A percentile compares a stretch with the other conserved stretches of the same genome.
Conservation (phyloP, 2,797 vertebrate species). For the Cynopterus sphinx region DNA sequence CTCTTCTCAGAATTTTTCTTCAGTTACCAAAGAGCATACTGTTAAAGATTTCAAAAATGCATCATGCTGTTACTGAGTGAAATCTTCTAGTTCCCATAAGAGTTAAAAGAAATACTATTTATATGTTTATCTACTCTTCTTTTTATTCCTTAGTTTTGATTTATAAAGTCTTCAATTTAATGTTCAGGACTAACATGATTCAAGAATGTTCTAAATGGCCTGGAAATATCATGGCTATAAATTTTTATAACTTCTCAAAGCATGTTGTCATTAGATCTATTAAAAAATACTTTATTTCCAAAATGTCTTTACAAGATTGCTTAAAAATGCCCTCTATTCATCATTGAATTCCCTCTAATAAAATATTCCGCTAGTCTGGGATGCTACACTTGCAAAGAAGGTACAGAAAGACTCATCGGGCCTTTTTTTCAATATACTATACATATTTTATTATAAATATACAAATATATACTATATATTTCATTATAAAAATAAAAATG, state of each 20-base stretch:
- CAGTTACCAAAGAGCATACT: neutral
- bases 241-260: neutral
- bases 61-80: neutral
- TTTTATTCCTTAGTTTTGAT: constrained; percentile 10
- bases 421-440: neutral
- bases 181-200: constrained; percentile 13
- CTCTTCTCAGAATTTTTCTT: neutral
- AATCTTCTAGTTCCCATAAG: neutral
- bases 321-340: neutral
- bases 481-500: constrained; percentile 26
- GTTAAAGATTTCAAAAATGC: neutral
- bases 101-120: constrained; percentile 12
- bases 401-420: neutral
- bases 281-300: constrained; percentile 33
- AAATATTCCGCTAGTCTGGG: constrained; percentile 21
- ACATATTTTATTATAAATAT: neutral
- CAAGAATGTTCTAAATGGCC: neutral
- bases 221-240: constrained; percentile 17
- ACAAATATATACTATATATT: neutral
- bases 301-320: constrained; percentile 4
- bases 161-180: constrained; percentile 48
- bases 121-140: neutral
- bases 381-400: constrained; percentile 22
- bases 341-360: neutral
- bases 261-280: neutral